Percentiles rank a stretch among this genome's conserved stretches.
These are phyloP conservation scores for Myiozetetes cayanensis DNA, from an alignment of 2,113 vertebrate genomes.

Conservation along the genomic window DNA sequence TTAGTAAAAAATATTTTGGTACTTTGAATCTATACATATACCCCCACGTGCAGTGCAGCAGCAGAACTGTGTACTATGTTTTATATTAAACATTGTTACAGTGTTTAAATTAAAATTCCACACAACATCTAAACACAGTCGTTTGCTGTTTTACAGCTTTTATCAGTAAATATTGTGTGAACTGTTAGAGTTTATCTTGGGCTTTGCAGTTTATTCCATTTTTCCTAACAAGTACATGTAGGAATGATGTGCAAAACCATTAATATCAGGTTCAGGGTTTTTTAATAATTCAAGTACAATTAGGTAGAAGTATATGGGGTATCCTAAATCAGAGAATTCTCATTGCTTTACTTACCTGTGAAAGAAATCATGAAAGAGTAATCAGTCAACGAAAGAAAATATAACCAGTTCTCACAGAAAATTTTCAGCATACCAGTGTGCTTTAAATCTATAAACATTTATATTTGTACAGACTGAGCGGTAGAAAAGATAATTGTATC, in stretches of 20 bases:
- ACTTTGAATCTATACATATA: background rate
- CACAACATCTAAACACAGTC: background rate
- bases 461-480: background rate
- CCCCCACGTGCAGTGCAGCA: background rate
- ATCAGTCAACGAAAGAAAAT: background rate
- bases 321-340: background rate
- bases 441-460: background rate
- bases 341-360: background rate
- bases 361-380: background rate
- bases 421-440: background rate
- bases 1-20: background rate
- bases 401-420: background rate
- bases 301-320: background rate
- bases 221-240: background rate
- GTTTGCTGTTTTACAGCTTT: background rate
- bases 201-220: background rate
- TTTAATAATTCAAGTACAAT: background rate
- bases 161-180: background rate
- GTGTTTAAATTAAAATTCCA: constrained; percentile 9
- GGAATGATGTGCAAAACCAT: background rate
- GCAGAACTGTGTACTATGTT: background rate
- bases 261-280: accelerated
- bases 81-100: background rate
- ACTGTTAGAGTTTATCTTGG: background rate
- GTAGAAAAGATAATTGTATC: background rate